A percentile compares a stretch with the other conserved stretches of the same genome.
These are phyloP conservation scores for Philantomba maxwellii DNA, from an alignment of 2,113 vertebrate species.

Conservation along the genomic window DNA sequence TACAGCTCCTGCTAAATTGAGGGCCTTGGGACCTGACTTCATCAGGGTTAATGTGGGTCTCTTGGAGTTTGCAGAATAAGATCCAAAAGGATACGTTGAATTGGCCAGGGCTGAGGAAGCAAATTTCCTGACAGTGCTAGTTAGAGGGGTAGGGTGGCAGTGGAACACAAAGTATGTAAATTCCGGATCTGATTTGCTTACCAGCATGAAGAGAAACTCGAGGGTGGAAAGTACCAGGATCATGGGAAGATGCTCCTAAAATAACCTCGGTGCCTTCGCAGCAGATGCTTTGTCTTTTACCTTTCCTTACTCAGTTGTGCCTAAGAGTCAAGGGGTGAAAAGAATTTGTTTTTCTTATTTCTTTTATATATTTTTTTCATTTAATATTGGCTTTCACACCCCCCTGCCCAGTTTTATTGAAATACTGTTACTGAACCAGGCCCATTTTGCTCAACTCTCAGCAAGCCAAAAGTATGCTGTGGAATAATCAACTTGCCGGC, in stretches of 20 bases:
- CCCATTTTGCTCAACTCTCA: not conserved
- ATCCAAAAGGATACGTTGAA: not conserved
- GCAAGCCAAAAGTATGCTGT: not conserved
- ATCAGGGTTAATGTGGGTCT: not conserved
- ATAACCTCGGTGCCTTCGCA: not conserved
- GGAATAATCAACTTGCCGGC: too few species aligned
- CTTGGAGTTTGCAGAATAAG: not conserved
- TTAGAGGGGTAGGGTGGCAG: not conserved
- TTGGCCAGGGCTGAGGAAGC: not conserved
- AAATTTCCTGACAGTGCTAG: not conserved
- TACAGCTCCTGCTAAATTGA: too few species aligned
- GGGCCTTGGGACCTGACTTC: not conserved
- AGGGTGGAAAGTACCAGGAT: not conserved
- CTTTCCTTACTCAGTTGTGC: not conserved
- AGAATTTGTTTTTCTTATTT: not conserved
- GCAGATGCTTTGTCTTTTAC: not conserved
- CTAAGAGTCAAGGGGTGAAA: not conserved
- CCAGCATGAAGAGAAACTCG: not conserved
- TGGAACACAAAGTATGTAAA: not conserved
- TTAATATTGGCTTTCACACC: not conserved
- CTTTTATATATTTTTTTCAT: not conserved
- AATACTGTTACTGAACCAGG: not conserved
- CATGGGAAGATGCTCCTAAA: not conserved
- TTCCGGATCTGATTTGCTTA: not conserved
- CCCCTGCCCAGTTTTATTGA: not conserved